These are phyloP conservation scores for Drosophila kokeensis DNA, from an alignment of 2,888 invertebrate genomes.

Conservation along the genomic window DNA sequence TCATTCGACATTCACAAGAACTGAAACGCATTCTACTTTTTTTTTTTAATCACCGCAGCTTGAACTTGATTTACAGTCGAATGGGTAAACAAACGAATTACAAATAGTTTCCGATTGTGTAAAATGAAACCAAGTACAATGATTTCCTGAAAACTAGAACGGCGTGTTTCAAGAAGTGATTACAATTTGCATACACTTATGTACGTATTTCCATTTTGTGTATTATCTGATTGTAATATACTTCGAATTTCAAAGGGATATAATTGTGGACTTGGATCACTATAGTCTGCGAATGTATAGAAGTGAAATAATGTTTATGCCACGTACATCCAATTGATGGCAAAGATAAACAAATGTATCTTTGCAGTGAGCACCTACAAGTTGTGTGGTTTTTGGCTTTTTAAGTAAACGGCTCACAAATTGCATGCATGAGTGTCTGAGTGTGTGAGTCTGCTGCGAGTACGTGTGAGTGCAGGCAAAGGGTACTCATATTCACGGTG, in stretches of 20 bases:
- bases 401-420: slow-evolving; percentile 39
- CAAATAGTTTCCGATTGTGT: slow-evolving; percentile 24
- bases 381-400: slow-evolving; percentile 32
- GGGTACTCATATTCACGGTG: slow-evolving; percentile 20
- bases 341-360: slow-evolving; percentile 18
- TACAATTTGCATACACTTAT: not conserved
- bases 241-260: not conserved
- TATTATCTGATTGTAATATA: not conserved
- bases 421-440: slow-evolving; percentile 25
- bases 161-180: too few relatives aligned
- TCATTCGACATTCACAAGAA: slow-evolving; percentile 4
- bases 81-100: slow-evolving; percentile 44
- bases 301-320: slow-evolving; percentile 23
- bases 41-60: not conserved
- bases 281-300: not conserved
- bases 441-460: slow-evolving; percentile 20
- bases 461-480: slow-evolving; percentile 30
- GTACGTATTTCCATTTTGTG: not conserved
- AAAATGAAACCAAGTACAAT: not conserved
- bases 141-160: not conserved
- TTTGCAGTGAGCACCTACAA: slow-evolving; percentile 15
- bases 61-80: slow-evolving; percentile 42
- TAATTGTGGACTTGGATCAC: not conserved
- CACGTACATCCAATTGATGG: slow-evolving; percentile 4
- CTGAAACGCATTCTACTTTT: not conserved